phyloP scores from a whole-genome alignment of 2,888 invertebrate species.

The Drosophila paramelanica region DNA sequence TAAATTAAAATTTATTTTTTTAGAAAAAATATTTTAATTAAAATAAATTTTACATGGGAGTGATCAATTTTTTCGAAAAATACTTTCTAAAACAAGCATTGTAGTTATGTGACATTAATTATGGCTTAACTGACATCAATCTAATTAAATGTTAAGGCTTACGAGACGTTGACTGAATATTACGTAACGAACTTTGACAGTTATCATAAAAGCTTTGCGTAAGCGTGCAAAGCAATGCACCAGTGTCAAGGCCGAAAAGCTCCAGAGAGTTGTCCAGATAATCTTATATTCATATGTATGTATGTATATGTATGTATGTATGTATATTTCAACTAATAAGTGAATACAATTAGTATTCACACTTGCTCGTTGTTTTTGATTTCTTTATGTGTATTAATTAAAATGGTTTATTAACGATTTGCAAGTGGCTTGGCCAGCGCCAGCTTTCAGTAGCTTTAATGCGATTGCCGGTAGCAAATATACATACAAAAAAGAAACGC shows the following conservation, averaged over 20 bases:
- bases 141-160: slow-evolving; percentile 5
- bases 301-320: neutral
- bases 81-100: neutral
- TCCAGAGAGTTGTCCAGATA: slow-evolving; percentile 14
- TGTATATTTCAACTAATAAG: neutral
- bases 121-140: slow-evolving; percentile 7
- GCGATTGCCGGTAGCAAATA: slow-evolving; percentile 28
- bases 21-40: no score
- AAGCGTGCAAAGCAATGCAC: slow-evolving; percentile 37
- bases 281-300: slow-evolving; percentile 10
- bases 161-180: slow-evolving; percentile 22
- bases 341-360: slow-evolving; percentile 24
- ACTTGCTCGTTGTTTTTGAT: slow-evolving; percentile 24
- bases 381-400: slow-evolving; percentile 13
- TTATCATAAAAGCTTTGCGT: slow-evolving; percentile 47
- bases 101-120: neutral
- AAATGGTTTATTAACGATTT: slow-evolving; percentile 35
- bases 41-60: neutral
- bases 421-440: slow-evolving; percentile 17
- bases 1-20: no score
- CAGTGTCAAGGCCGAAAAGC: slow-evolving; percentile 37
- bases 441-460: slow-evolving; percentile 34
- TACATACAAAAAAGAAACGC: slow-evolving; percentile 21
- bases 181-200: slow-evolving; percentile 36
- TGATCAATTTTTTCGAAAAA: neutral